These are phyloP conservation scores for Cabera pusaria DNA, from an alignment of 2,888 invertebrate genomes.

Conservation along the genomic window DNA sequence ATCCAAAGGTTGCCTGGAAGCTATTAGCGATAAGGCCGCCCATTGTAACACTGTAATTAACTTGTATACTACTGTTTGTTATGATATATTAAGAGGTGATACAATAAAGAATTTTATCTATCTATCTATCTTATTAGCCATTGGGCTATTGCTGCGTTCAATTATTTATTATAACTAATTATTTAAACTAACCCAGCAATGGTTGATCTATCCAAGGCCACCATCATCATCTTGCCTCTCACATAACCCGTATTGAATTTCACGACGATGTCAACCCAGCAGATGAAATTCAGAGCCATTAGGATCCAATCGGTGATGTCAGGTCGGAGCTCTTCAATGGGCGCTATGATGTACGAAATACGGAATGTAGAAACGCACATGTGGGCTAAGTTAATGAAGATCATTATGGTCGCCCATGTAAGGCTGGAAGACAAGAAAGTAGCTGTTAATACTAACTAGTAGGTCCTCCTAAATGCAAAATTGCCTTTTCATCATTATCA, in stretches of 20 bases:
- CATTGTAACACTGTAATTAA: no score
- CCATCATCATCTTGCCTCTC: conserved; percentile 26
- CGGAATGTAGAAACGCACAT: conserved; percentile 47
- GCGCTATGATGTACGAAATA: conserved; percentile 43
- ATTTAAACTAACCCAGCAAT: conserved; percentile 44
- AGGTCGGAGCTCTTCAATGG: conserved; percentile 14
- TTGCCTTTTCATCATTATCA: no score
- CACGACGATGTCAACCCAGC: conserved; percentile 53
- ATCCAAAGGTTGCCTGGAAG: no score
- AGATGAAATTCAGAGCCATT: conserved; percentile 43
- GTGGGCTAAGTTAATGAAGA: conserved; percentile 43
- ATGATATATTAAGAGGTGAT: no score
- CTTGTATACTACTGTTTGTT: no score
- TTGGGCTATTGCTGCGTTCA: no score
- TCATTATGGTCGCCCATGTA: conserved; percentile 50
- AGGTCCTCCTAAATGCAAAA: no score
- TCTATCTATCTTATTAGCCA: no score
- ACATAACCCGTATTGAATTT: conserved; percentile 56
- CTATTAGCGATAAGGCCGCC: no score
- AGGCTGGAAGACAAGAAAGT: conserved; percentile 55
- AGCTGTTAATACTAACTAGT: no score
- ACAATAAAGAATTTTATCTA: no score
- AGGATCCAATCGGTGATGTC: conserved; percentile 41
- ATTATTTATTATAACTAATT: no score
- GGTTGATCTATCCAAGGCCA: conserved; percentile 44